Evolutionary conservation across 2,797 vertebrate genomes (phyloP), one percentile per base, ranked within the genome.

Genomic region (Channallabes apus): DNA sequence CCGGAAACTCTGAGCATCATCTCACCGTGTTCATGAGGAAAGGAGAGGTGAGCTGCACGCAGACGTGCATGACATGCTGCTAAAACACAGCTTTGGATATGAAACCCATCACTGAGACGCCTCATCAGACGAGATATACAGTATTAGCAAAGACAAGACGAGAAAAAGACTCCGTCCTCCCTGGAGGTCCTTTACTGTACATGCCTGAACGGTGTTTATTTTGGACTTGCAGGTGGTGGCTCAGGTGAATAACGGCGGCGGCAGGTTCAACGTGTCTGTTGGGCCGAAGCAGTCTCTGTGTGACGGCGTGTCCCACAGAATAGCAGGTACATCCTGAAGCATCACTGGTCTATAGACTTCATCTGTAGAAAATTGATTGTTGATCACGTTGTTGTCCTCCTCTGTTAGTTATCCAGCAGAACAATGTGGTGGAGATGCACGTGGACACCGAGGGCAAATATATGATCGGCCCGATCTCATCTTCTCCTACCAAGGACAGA

Each of bases 251-350:
- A 96, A 94, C 54, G 96, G 94, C 71, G 93, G 92, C 69, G 96
- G 95, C 54, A 92, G 94, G 65, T 96, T 96, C 88, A 92, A 89
- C 80, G 95, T 93, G 46, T 96, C 96, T 0, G 93, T 99, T 84
- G 93, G 90, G 81, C 96, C 96, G 6, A 92, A 94, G 89, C 90
- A 89, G 24, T 91, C 95, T 84, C 91, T 99, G 32, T 96, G 96
- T 91, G 94, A 97, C 29, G 97, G 97, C 35, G 90, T 88, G 61
- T 97, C 97, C 94, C 97, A 99, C 88, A 95, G 95, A 9, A 92
- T 99, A 86, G 93, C 96, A 96, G 97, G 98, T 99, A 96, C 46
- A 54, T 51, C 15, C 32, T 11, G 65, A 73, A 27, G 14, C 35
- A 41, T 46, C 46, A 18, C 3, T 17, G 20, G 7, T 32, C 17